Evolutionary conservation across 2,113 vertebrate species (phyloP), one percentile per base, ranked within the genome.

Genomic region (Entelurus aequoreus): DNA sequence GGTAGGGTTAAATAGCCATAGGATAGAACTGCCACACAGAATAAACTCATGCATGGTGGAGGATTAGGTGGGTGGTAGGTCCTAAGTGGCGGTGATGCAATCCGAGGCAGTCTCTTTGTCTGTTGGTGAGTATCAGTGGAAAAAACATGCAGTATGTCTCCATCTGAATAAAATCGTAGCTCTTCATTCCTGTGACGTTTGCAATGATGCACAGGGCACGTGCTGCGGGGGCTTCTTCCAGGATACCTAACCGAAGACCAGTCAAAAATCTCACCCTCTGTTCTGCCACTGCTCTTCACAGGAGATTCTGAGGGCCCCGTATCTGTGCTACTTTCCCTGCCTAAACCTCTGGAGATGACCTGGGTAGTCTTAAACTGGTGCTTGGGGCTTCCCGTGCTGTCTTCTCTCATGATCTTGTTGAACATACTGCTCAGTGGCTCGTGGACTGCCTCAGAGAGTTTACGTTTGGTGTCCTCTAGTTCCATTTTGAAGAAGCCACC

Each of bases 381-480:
- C 66, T 90, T 90, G 52, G 88, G 85, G 51, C 85, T 86, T 10
- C 83, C 80, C 0, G 67, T 42, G 10, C 79, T 88, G 47, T 95
- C 94, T 44, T 95, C 94, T 4, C 89, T 87, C 83, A 91, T 93
- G 40, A 95, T 93, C 69, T 93, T 94, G 62, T 89, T 94, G 44
- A 95, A 91, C 80, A 94, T 90, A 72, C 74, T 92, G 54, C 83
- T 88, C 36, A 93, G 75, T 2, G 92, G 93, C 71, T 94, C 93
- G 6, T 93, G 87, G 56, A 89, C 62, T 0, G 81, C 86, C 74
- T 88, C 84, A 14, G 64, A 93, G 59, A 66, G 90, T 90, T 85
- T 96, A 88, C 77, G 93, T 87, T 86, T 83, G 14, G 93, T 94
- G 80, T 94, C 94, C 76, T 94, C 93, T 48, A 95, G 83, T 71